These are phyloP conservation scores for Sitophilus oryzae DNA, from an alignment of 1,140 invertebrate genomes.

Conservation along the genomic window DNA sequence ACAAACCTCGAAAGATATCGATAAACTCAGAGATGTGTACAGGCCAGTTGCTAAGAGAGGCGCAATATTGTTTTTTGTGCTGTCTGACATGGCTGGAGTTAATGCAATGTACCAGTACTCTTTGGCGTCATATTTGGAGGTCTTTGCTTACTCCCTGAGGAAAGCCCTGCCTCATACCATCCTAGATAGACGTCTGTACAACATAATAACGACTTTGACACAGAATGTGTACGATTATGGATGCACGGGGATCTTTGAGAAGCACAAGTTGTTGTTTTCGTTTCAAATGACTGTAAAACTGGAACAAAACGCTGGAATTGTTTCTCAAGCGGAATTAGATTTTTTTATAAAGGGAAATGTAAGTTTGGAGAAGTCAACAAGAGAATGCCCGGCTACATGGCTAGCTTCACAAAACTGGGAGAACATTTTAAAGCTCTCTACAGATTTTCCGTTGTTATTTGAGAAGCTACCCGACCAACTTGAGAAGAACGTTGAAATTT, in stretches of 20 bases:
- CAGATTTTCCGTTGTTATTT: constrained; percentile 65
- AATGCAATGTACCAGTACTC: constrained; percentile 92
- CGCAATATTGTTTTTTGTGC: constrained; percentile 82
- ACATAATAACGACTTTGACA: constrained; percentile 78
- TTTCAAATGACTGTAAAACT: constrained; percentile 84
- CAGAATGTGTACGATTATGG: constrained; percentile 85
- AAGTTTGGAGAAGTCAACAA: constrained; percentile 64
- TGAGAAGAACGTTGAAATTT: constrained; percentile 50
- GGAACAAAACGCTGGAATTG: constrained; percentile 57
- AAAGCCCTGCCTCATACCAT: constrained; percentile 72
- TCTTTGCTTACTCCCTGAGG: constrained; percentile 72
- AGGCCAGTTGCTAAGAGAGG: constrained; percentile 73
- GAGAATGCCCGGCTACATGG: constrained; percentile 64
- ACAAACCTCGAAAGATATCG: constrained; percentile 70
- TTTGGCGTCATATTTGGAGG: constrained; percentile 68
- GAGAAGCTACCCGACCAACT: constrained; percentile 61
- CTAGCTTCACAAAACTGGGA: constrained; percentile 68
- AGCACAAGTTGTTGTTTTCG: constrained; percentile 83
- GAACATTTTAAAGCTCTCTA: constrained; percentile 66
- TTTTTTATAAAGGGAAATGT: constrained; percentile 86
- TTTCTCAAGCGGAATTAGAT: constrained; percentile 70
- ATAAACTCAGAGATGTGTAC: constrained; percentile 75
- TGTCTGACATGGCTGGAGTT: constrained; percentile 78
- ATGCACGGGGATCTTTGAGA: constrained; percentile 86
- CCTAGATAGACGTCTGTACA: constrained; percentile 62